Conservation (phyloP, 1,140 invertebrate genomes). For the Formica exsecta region DNA sequence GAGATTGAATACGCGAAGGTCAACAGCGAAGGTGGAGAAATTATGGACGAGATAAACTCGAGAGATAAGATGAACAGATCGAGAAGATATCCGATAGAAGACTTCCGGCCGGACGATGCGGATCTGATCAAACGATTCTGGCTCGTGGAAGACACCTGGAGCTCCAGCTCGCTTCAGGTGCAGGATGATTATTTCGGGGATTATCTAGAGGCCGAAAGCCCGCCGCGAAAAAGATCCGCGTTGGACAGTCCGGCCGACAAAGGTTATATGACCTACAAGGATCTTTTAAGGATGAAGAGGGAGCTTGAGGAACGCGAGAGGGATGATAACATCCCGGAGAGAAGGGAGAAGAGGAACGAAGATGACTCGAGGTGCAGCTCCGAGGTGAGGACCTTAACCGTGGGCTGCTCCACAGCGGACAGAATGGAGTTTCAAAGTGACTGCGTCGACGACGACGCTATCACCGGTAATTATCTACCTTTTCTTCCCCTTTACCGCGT, state of each 20-base stretch:
- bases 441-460: constrained; percentile 88
- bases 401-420: constrained; percentile 90
- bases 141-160: constrained; percentile 72
- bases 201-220: constrained; percentile 76
- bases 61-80: constrained; percentile 54
- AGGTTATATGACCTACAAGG: constrained; percentile 73
- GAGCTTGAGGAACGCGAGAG: constrained; percentile 76
- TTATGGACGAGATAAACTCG: background rate
- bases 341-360: constrained; percentile 84
- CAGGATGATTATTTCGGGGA: constrained; percentile 82
- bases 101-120: constrained; percentile 78
- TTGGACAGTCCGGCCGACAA: constrained; percentile 47
- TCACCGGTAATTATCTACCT: constrained; percentile 81
- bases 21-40: background rate
- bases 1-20: background rate
- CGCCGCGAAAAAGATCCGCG: constrained; percentile 77
- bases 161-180: constrained; percentile 75
- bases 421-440: constrained; percentile 91
- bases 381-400: constrained; percentile 88
- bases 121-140: constrained; percentile 73
- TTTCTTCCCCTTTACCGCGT: constrained; percentile 26
- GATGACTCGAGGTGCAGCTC: constrained; percentile 82
- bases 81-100: constrained; percentile 72
- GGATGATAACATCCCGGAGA: constrained; percentile 78
- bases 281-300: constrained; percentile 77